Conservation (phyloP, 2,888 invertebrate genomes). For the Beris chalybata region DNA sequence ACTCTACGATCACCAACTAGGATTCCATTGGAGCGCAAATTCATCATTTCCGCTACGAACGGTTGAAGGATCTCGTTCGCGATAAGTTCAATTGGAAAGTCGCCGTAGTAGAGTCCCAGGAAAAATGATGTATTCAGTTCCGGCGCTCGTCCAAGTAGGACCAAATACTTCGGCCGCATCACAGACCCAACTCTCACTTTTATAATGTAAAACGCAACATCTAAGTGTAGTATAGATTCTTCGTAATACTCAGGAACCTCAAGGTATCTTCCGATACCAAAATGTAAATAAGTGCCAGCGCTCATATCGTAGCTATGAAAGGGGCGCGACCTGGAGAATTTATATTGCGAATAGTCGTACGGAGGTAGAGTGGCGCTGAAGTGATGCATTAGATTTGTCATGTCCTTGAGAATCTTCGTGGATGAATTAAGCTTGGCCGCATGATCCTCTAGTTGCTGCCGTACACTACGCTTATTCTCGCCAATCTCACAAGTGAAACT, state of each 20-base stretch:
- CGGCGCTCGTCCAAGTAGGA: constrained; percentile 32
- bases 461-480: constrained; percentile 15
- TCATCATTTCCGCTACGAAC: constrained; percentile 36
- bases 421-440: constrained; percentile 34
- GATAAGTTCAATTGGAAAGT: constrained; percentile 35
- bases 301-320: constrained; percentile 31
- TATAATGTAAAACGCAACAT: constrained; percentile 1
- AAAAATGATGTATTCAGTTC: constrained; percentile 33
- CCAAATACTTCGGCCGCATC: constrained; percentile 33
- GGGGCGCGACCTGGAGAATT: background rate
- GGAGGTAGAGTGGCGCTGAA: constrained; percentile 7
- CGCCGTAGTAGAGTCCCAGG: constrained; percentile 36
- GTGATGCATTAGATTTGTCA: constrained; percentile 7
- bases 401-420: constrained; percentile 32
- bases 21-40: constrained; percentile 23
- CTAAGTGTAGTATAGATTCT: background rate
- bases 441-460: constrained; percentile 32
- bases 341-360: background rate
- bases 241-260: background rate
- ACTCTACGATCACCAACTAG: constrained; percentile 16
- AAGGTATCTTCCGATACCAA: constrained; percentile 31
- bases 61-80: constrained; percentile 38
- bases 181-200: background rate
- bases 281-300: constrained; percentile 36
- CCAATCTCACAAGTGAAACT: constrained; percentile 8